Conservation (phyloP, 2,888 invertebrate genomes). For the Agrochola lota region DNA sequence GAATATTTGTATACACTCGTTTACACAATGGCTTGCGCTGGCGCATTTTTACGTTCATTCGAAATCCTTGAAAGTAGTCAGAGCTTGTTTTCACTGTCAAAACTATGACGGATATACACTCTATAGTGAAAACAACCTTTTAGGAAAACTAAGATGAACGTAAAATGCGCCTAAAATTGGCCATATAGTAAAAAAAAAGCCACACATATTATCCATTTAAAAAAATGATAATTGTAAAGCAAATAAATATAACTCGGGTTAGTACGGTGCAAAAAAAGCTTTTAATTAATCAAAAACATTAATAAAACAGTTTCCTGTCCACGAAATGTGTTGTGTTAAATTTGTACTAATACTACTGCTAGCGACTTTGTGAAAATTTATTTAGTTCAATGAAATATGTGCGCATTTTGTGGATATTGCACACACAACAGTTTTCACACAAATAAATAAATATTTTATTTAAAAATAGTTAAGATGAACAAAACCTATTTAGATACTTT, state of each 20-base stretch:
- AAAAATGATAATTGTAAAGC: slow-evolving; percentile 40
- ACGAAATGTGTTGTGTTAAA: slow-evolving; percentile 87
- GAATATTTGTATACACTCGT: slow-evolving; percentile 17
- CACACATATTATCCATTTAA: slow-evolving; percentile 15
- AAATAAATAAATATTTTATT: neutral
- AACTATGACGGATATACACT: neutral
- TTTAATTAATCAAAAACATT: slow-evolving; percentile 56
- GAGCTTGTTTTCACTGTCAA: slow-evolving; percentile 1
- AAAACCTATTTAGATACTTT: neutral
- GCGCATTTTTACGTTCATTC: slow-evolving; percentile 15
- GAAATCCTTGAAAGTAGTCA: neutral
- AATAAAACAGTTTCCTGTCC: slow-evolving; percentile 81
- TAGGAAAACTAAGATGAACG: neutral
- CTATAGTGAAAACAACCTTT: slow-evolving; percentile 2
- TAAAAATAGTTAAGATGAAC: neutral
- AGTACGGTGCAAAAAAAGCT: slow-evolving; percentile 83
- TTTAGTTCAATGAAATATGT: neutral
- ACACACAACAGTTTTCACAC: slow-evolving; percentile 25
- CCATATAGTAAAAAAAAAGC: slow-evolving; percentile 40
- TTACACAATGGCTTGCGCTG: slow-evolving; percentile 19
- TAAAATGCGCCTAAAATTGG: slow-evolving; percentile 28
- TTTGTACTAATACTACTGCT: slow-evolving; percentile 50
- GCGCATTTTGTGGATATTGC: slow-evolving; percentile 19
- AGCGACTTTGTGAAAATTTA: slow-evolving; percentile 13
- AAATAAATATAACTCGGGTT: slow-evolving; percentile 75